Evolutionary conservation across 2,797 vertebrate genomes (phyloP), one percentile per base, ranked within the genome.

Genomic region (Chaetodon trifasciatus): DNA sequence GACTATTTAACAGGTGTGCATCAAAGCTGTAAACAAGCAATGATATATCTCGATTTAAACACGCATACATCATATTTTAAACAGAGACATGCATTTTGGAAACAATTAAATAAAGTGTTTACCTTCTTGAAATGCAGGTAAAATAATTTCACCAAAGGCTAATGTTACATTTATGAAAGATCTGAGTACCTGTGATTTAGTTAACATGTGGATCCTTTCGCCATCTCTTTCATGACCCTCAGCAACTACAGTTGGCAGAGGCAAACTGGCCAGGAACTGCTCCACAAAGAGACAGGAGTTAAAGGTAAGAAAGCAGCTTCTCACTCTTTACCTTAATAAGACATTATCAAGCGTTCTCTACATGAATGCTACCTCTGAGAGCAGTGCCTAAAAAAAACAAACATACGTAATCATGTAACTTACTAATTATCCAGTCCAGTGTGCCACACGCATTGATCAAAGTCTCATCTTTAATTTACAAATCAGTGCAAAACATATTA

Each of bases 401-500:
- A 49, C 28, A 65, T 16, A 55, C 37, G 63, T 19, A 6, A 49
- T 67, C 62, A 61, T 65, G 49, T 70, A 69, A 82, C 39, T 77
- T 42, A 23, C 40, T 46, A 70, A 68, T 37, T 55, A 76, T 71
- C 35, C 52, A 55, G 35, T 73, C 71, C 9, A 81, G 56, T 81
- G 80, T 77, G 47, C 40, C 69, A 69, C 56, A 78, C 66, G 52
- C 84, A 87, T 74, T 74, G 78, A 88, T 92, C 79, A 86, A 78
- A 76, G 76, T 72, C 76, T 86, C 81, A 77, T 82, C 80, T 83
- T 90, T 86, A 81, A 87, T 89, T 81, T 76, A 85, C 78, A 89
- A 88, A 89, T 91, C 74, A 84, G 74, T 88, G 78, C 73, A 75
- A 88, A 88, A 85, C 84, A 85, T 73, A 89, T 90, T 90, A 82